Conservation (phyloP, 2,888 invertebrate genomes). For the Nowickia ferox region DNA sequence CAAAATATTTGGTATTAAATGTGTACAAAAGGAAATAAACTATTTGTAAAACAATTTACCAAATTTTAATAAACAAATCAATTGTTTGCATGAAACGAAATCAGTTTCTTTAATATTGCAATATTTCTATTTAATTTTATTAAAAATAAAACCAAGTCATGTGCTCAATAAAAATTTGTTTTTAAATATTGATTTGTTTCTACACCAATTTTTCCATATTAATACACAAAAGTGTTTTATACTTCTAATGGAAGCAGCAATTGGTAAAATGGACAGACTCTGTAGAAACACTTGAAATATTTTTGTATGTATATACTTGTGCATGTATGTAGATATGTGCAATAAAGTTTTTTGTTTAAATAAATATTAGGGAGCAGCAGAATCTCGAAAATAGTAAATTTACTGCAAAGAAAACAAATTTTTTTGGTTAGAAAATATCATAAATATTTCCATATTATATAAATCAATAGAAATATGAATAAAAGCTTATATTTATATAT, state of each 20-base stretch:
- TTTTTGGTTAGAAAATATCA: background rate
- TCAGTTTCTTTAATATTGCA: background rate
- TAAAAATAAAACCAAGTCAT: background rate
- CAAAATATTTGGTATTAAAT: too few species aligned
- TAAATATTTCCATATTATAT: background rate
- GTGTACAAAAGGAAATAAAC: too few species aligned
- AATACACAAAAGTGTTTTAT: background rate
- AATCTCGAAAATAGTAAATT: background rate
- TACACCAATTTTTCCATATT: constrained; percentile 3
- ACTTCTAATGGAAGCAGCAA: constrained; percentile 1
- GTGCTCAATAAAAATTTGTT: constrained; percentile 17
- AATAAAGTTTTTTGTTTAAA: background rate
- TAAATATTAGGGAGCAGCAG: background rate
- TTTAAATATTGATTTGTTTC: constrained; percentile 32
- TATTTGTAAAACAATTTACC: too few species aligned
- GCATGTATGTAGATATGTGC: too few species aligned
- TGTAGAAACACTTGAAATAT: too few species aligned
- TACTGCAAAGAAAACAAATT: background rate
- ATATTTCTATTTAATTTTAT: constrained; percentile 7
- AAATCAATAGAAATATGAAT: background rate
- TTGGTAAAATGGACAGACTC: background rate
- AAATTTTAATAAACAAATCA: constrained; percentile 16
- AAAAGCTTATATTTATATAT: background rate
- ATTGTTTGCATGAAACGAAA: constrained; percentile 8
- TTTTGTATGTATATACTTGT: too few species aligned